Base-by-base conservation (phyloP, 2,888 invertebrate genomes). In the Napeogenes inachia region DNA sequence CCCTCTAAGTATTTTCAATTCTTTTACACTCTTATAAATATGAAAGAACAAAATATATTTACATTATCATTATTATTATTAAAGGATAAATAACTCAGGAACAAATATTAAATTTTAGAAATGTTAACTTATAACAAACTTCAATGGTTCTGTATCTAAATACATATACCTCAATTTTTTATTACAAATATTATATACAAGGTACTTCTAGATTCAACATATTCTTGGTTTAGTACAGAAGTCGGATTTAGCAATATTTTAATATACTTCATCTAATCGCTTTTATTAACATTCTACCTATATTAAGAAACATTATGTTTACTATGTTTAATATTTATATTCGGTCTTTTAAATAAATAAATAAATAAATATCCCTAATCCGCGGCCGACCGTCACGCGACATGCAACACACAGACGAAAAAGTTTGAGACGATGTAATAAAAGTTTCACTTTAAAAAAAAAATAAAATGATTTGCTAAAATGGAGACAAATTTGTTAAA, bases 161-260 rank as follows among this genome's bases (percentile, higher is more conserved):
- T 45, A 21, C 58, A 61, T 38, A 59, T 57, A 50, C 30, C 30
- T 8, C 30, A 30, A 30, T 8, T 30, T 50, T 30, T 50, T 12
- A 64, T 35, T 61, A 61, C 57, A 55, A 61, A 57, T 47, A 61
- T 47, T 66, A 66, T 66, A 45, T 66, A 66, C 66, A 66, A 46
- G 10, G 13, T 50, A 56, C 46, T 54, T 30, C 13, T 30, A 33
- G 13, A 13, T 61, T 32, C 33, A 12, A 53, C 54, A 55, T 32
- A 12, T 58, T 55, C 21, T 21, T 21, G 21, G 21, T 21, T 56
- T n/a, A 56, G 45, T 54, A 56, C 30, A 10, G 50, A 50, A 50
- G 30, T 50, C 6, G 30, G 21, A 8, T 50, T 50, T 50, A 50
- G 30, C 2, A 10, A 21, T 30, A 3, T n/a, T 30, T 50, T 30